Percentiles rank a stretch among this genome's conserved stretches.
Conservation (phyloP, 2,797 vertebrate species). For the Eulemur coronatus region DNA sequence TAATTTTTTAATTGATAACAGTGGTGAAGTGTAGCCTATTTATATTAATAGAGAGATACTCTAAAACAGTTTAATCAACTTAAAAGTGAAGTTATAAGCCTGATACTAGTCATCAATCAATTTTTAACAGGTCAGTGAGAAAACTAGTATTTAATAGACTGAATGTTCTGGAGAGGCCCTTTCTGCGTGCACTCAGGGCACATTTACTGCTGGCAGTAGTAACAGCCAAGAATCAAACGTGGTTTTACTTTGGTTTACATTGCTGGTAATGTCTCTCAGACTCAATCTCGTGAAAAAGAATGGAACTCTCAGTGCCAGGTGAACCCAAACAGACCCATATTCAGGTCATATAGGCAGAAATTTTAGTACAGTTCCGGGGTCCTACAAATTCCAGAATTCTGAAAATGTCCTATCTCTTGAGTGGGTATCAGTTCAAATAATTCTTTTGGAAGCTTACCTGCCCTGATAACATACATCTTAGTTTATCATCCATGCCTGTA, state of each 20-base stretch:
- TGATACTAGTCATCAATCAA: not conserved
- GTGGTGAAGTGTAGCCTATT: not conserved
- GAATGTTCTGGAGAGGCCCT: not conserved
- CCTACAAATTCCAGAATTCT: not conserved
- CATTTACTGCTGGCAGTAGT: not conserved
- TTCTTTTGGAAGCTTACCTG: not conserved
- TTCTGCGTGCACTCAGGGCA: not conserved
- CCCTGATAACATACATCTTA: not conserved
- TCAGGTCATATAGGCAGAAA: not conserved
- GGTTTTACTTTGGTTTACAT: not conserved
- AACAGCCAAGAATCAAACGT: not conserved
- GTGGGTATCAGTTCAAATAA: not conserved
- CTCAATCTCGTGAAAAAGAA: not conserved
- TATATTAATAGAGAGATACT: not conserved
- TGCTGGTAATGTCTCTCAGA: not conserved
- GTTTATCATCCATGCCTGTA: not conserved
- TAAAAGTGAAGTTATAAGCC: not conserved
- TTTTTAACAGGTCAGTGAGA: not conserved
- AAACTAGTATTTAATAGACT: not conserved
- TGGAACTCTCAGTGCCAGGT: not conserved
- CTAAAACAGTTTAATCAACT: not conserved
- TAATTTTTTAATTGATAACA: not conserved
- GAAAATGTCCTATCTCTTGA: not conserved
- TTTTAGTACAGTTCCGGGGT: not conserved
- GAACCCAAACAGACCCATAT: not conserved